Evolutionary conservation across 2,797 vertebrate species (phyloP).

Genomic region (Lepus oiostolus): DNA sequence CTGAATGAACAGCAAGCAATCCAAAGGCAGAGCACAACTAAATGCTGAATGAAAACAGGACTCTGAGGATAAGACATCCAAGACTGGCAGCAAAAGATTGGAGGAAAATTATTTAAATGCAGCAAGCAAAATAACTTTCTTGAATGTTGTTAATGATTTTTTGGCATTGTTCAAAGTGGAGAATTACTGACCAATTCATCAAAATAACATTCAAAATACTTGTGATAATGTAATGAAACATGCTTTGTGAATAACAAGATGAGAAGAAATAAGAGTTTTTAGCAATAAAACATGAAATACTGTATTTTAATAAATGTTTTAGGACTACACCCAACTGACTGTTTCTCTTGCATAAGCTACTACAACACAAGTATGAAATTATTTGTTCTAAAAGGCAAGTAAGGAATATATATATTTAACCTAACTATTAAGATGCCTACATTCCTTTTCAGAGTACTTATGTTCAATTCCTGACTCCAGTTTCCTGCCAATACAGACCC

Average conservation of each 20-base stretch:
- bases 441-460: too few species aligned
- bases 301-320: too few species aligned
- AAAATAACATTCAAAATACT: not conserved
- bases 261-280: not conserved
- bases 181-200: not conserved
- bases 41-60: slow-evolving; percentile 57
- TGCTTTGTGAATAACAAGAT: not conserved
- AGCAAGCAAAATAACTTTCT: not conserved
- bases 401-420: too few species aligned
- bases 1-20: slow-evolving; percentile 65
- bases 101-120: not conserved
- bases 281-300: too few species aligned
- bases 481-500: too few species aligned
- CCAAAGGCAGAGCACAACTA: slow-evolving; percentile 41
- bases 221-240: not conserved
- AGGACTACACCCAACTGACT: too few species aligned
- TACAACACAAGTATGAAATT: too few species aligned
- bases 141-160: not conserved
- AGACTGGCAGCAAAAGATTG: not conserved
- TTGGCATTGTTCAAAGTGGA: not conserved
- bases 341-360: too few species aligned
- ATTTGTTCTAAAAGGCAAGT: too few species aligned
- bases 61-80: slow-evolving; percentile 40
- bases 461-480: too few species aligned
- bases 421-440: too few species aligned